Evolutionary conservation across 2,113 vertebrate genomes (phyloP), one percentile per base, ranked within the genome.

Genomic region (Isurus oxyrinchus): DNA sequence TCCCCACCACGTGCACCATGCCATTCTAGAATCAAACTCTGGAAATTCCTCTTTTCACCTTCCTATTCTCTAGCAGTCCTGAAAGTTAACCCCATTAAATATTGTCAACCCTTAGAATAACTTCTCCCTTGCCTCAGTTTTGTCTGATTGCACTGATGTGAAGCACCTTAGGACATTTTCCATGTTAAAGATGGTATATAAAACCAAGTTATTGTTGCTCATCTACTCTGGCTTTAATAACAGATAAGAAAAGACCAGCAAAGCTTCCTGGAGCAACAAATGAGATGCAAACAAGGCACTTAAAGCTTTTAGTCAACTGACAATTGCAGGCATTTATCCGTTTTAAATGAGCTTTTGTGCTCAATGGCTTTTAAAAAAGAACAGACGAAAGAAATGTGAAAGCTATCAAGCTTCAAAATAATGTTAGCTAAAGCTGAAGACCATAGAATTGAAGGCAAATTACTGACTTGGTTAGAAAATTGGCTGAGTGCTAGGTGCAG

Each of bases 221-320:
- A 40, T 40, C n/a, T 81, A 16, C 79, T 81, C 35, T 81, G 11
- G 76, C 2, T 8, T 8, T 14, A 40, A 81, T 16, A 81, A 40
- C 79, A 81, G 14, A 81, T 40, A 81, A 81, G 76, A 2, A 81
- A 81, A 81, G 79, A 13, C 14, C 3, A 81, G 79, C 2, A 81
- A 81, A 1, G 16, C 13, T 81, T 81, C 35, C 13, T 81, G 11
- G 0, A 16, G 79, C 79, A 81, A 35, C 27, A 76, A 76, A 76
- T 76, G 27, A 76, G 72, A 76, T 35, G 72, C 72, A 76, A 81
- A n/a, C 11, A n/a, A 81, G 79, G 40, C 79, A 81, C 79, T 35
- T 76, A 81, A 81, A 81, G 79, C 79, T 81, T n/a, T 81, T 81
- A 76, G 72, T 76, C 72, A 81, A 81, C 35, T 81, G 76, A 79